phyloP scores from a whole-genome alignment of 2,113 vertebrate species.

The Cygnus buccinator region DNA sequence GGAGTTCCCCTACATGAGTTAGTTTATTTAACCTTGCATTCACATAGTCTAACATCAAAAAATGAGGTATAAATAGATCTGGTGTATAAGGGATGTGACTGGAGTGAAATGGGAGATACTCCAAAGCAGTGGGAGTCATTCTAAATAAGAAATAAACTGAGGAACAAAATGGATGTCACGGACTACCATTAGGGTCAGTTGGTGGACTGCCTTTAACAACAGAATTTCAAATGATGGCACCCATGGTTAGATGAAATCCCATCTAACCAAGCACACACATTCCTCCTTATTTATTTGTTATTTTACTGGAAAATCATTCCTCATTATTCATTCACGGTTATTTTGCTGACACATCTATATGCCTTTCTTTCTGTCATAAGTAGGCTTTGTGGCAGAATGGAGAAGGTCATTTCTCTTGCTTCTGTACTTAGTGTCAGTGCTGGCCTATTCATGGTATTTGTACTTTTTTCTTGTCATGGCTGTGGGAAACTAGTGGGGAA shows the following conservation, averaged over 20 bases:
- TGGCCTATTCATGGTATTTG: background rate
- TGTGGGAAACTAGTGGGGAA: background rate
- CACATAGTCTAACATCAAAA: background rate
- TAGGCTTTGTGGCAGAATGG: background rate
- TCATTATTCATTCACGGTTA: background rate
- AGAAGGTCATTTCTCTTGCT: background rate
- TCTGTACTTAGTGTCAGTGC: background rate
- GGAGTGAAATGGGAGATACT: background rate
- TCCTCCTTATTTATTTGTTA: background rate
- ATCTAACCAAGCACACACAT: background rate
- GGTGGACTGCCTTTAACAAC: background rate
- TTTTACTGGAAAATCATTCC: background rate
- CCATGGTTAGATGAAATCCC: background rate
- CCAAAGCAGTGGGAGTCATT: background rate
- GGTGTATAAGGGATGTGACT: background rate
- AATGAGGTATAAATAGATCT: background rate
- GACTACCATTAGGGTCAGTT: background rate
- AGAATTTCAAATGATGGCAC: background rate
- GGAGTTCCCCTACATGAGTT: background rate
- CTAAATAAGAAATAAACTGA: background rate
- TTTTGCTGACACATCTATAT: background rate
- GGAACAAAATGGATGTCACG: background rate
- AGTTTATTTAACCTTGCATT: background rate
- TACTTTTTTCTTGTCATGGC: background rate
- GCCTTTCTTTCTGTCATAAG: background rate